Evolutionary conservation across 2,113 vertebrate species (phyloP), one percentile per base, ranked within the genome.

Genomic region (Rallus limicola): DNA sequence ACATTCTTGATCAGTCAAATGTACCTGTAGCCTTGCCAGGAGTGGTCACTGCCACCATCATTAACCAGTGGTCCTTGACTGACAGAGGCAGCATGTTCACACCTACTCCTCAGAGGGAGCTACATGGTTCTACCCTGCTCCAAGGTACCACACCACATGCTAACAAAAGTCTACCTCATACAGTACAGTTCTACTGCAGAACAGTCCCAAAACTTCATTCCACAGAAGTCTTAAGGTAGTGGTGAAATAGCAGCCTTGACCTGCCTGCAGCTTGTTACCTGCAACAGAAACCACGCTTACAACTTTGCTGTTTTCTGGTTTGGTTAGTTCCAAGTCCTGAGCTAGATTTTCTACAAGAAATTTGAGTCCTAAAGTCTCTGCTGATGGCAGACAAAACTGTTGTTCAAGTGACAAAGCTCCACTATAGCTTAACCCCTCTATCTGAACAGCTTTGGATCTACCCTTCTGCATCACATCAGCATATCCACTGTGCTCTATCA

Each of bases 401-500:
- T 40, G 55, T 31, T 29, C 60, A 74, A 82, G n/a, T 19, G 13
- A 76, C 28, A n/a, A 10, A 52, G 14, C 5, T 69, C 25, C 36
- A 82, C 28, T 31, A 36, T 5, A 88, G 25, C 17, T 63, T 67
- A 77, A 33, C 4, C 21, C 23, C 44, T 71, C 34, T 7, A 3
- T 25, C 13, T 52, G 55, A 83, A 33, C 50, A 16, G 5, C 40
- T 67, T 36, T 33, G 52, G 29, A 36, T 52, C 42, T 63, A 34
- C 16, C 17, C 16, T 38, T 59, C 46, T 18, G 64, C 62, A 67
- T 13, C 36, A 64, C 17, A 62, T 65, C 55, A 83, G 42, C 12
- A 10, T 48, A 17, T 86, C 33, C 1, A 0, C 1, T 20, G 15
- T 15, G 10, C 20, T 74, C 40, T 38, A 40, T 9, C 20, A 85